Conservation (phyloP, 2,888 invertebrate genomes). For the Watsonalla binaria region DNA sequence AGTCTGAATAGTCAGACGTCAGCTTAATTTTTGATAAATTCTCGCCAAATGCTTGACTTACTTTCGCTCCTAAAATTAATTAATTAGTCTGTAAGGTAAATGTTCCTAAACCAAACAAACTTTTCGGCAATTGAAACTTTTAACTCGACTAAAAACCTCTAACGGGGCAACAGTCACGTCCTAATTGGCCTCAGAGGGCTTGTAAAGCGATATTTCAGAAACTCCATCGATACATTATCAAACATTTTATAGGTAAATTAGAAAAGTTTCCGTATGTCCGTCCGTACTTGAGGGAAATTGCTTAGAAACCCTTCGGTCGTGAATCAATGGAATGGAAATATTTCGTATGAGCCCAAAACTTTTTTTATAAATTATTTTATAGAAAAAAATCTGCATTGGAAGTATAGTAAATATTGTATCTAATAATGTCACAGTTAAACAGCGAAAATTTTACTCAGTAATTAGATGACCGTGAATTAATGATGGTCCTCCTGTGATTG, state of each 20-base stretch:
- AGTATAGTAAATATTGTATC: too few species aligned
- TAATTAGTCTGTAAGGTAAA: not conserved
- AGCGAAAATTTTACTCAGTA: too few species aligned
- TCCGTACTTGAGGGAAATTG: conserved; percentile 21
- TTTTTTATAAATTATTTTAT: too few species aligned
- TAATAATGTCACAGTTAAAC: too few species aligned
- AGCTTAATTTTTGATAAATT: not conserved
- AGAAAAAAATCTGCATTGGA: too few species aligned
- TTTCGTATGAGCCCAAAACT: not conserved
- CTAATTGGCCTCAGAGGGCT: not conserved
- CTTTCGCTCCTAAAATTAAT: not conserved
- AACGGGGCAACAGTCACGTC: conserved; percentile 1
- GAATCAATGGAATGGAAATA: conserved; percentile 4
- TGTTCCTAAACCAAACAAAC: not conserved
- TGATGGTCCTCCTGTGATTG: too few species aligned
- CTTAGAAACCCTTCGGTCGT: conserved; percentile 30
- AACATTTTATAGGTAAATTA: conserved; percentile 45
- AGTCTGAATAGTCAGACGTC: too few species aligned
- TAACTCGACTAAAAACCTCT: conserved; percentile 1
- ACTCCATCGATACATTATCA: conserved; percentile 9
- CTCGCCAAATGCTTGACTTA: not conserved
- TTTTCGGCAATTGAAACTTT: conserved; percentile 1
- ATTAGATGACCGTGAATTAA: too few species aligned
- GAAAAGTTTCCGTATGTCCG: conserved; percentile 50
- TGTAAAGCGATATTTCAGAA: conserved; percentile 15